A percentile compares a stretch with the other conserved stretches of the same genome.
Conservation (phyloP, 2,888 invertebrate genomes). For the Ormyrus rosae region DNA sequence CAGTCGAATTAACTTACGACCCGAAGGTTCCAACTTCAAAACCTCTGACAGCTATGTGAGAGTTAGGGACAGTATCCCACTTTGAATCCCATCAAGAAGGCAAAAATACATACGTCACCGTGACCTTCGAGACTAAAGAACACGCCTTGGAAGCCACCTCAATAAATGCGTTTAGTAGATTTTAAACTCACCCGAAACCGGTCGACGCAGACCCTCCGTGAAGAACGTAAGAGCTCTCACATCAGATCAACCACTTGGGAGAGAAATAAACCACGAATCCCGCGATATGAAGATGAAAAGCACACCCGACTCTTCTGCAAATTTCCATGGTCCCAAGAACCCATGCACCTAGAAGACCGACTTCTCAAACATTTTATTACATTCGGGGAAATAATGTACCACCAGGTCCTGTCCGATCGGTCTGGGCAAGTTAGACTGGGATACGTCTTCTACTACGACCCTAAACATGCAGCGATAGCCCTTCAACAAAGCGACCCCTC, state of each 20-base stretch:
- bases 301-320: neutral
- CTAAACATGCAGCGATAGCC: neutral
- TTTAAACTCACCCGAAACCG: neutral
- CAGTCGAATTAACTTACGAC: neutral
- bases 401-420: neutral
- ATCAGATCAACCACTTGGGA: neutral
- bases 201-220: neutral
- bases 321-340: too few relatives aligned
- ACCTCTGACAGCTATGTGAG: rapidly evolving
- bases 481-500: neutral
- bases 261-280: neutral
- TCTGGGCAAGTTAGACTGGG: neutral
- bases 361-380: too few relatives aligned
- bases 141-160: neutral
- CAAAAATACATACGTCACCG: too few relatives aligned
- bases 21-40: neutral
- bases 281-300: neutral
- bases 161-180: neutral
- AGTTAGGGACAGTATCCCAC: neutral
- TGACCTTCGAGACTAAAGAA: neutral
- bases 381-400: too few relatives aligned
- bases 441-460: neutral
- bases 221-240: neutral
- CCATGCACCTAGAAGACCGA: too few relatives aligned
- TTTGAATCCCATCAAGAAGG: neutral